Evolutionary conservation across 1,140 invertebrate species (phyloP), one percentile per base, ranked within the genome.

Genomic region (Diabrotica undecimpunctata): DNA sequence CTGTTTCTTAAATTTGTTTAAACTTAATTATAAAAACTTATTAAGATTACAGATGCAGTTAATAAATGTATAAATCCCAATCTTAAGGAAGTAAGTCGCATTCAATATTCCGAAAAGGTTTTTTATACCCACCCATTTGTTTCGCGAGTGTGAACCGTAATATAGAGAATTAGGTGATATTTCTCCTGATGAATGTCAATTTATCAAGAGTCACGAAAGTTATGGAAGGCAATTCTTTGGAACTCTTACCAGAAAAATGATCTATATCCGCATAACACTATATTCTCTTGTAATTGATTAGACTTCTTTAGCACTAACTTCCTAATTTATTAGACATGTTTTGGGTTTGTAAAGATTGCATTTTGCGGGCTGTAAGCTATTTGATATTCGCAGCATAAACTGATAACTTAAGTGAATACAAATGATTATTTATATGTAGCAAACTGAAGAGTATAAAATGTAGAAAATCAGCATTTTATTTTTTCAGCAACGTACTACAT

Each of bases 51-150:
- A 25, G 25, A 25, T 25, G 25, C 25, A 25, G 25, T 25, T 25
- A 25, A 25, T 25, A 25, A 25, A 25, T 25, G 25, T 25, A 25
- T 25, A 1, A 25, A 25, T 25, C 25, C 25, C 25, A 25, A 25
- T 25, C 4, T 25, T 25, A 25, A 25, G 25, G 25, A 37, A 57
- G 55, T 57, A 12, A 57, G 36, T 57, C 12, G 6, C 55, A 38
- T 57, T 57, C 36, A 57, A 57, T 57, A 57, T 57, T 57, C 55
- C 36, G 12, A 37, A 57, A 37, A 57, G 55, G 55, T 57, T 57
- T 57, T 57, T 57, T 57, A 57, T 57, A 36, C 38, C 35, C 12
- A n/a, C 35, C 10, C 55, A 57, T 57, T 57, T 57, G 55, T 57
- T 57, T 57, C 55, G 12, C 55, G 55, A 57, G 55, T 57, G 55